phyloP scores from a whole-genome alignment of 2,888 invertebrate genomes.

The Dasypogon diadema region DNA sequence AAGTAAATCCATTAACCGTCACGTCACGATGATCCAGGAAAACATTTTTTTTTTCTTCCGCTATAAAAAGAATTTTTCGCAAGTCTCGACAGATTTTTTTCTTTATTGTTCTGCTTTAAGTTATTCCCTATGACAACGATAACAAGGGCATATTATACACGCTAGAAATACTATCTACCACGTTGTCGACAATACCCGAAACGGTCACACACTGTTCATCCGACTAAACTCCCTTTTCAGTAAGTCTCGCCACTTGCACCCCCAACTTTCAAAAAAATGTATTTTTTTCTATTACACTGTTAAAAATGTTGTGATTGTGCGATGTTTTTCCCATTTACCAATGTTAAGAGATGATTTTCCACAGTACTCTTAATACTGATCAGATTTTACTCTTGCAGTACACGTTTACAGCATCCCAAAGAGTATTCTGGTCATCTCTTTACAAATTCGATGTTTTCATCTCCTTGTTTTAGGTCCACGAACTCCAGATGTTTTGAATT shows the following conservation, averaged over 20 bases:
- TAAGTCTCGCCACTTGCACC: conserved; percentile 44
- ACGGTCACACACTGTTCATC: conserved; percentile 40
- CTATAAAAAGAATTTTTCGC: too few relatives aligned
- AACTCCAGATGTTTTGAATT: background rate
- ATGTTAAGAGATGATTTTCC: background rate
- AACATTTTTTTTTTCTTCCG: background rate
- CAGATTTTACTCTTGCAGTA: background rate
- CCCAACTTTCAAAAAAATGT: conserved; percentile 24
- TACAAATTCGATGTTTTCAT: conserved; percentile 16
- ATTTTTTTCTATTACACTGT: conserved; percentile 36
- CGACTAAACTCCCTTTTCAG: conserved; percentile 35
- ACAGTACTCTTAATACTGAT: background rate
- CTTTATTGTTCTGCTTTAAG: background rate
- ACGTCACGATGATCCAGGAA: conserved; percentile 28
- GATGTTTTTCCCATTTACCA: conserved; percentile 16
- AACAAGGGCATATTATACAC: conserved; percentile 7
- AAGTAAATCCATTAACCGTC: conserved; percentile 5
- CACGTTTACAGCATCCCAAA: conserved; percentile 11
- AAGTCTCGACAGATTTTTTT: background rate
- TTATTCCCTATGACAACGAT: background rate
- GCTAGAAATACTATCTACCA: conserved; percentile 24
- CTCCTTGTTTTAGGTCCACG: background rate
- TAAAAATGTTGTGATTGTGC: conserved; percentile 13
- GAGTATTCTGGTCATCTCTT: background rate
- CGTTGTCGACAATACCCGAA: conserved; percentile 40